Percentiles rank a stretch among this genome's conserved stretches.
phyloP scores from a whole-genome alignment of 64 coral and sea anemone genomes.

The Orbicella faveolata region DNA sequence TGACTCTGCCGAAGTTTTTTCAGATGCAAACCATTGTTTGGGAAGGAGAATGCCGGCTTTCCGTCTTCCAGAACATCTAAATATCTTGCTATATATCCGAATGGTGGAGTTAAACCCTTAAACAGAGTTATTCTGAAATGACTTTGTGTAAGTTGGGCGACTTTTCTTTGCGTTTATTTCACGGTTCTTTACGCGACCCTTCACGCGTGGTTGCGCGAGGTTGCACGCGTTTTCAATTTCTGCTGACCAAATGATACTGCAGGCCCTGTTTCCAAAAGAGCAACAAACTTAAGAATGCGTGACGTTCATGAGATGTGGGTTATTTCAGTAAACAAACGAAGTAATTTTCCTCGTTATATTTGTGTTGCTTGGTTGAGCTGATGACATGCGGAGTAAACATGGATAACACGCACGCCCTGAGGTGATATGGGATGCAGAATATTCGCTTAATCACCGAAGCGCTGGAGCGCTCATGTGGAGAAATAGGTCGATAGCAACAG shows the following conservation, averaged over 20 bases:
- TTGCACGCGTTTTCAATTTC: neutral
- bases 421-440: slow-evolving; percentile 6
- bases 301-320: neutral
- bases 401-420: neutral
- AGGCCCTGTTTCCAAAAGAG: neutral
- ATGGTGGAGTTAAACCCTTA: too few species aligned
- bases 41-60: too few species aligned
- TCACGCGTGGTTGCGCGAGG: neutral
- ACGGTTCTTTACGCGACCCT: neutral
- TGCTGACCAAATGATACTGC: neutral
- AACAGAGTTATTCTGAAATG: neutral
- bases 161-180: neutral
- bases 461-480: neutral
- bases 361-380: slow-evolving; percentile 24
- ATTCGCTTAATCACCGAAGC: neutral
- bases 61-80: too few species aligned
- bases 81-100: too few species aligned
- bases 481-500: neutral
- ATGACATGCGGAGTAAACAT: slow-evolving; percentile 18
- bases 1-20: too few species aligned
- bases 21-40: too few species aligned
- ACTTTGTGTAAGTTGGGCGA: neutral
- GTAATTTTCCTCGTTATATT: neutral
- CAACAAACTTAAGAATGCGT: slow-evolving; percentile 31
- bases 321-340: slow-evolving; percentile 6